Evolutionary conservation across 2,797 vertebrate genomes (phyloP).

Genomic region (Eremophila alpestris): DNA sequence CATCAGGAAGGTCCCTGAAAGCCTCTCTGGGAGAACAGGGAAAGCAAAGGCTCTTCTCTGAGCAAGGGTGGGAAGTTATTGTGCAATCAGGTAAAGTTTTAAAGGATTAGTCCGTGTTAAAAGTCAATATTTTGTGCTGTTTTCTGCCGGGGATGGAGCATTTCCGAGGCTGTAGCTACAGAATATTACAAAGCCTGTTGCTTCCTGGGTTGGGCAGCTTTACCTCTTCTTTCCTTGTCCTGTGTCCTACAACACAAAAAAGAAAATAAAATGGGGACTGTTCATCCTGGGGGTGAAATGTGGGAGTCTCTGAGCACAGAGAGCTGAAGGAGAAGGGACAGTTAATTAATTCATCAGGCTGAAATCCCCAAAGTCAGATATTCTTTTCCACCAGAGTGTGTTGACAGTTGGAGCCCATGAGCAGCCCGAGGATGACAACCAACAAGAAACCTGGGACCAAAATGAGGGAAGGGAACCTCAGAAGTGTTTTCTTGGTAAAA

Average conservation of each 20-base stretch:
- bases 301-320: background rate
- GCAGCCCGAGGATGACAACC: background rate
- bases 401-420: background rate
- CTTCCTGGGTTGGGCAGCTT: background rate
- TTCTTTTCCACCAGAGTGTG: background rate
- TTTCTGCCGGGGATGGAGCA: background rate
- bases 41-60: background rate
- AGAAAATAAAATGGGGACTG: background rate
- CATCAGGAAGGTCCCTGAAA: background rate
- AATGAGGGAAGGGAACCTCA: background rate
- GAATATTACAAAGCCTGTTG: accelerated
- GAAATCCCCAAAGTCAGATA: background rate
- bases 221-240: background rate
- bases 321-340: background rate
- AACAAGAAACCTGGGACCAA: background rate
- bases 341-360: background rate
- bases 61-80: background rate
- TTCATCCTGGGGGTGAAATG: background rate
- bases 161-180: background rate
- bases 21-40: background rate
- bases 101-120: background rate
- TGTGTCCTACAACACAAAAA: background rate
- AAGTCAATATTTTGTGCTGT: background rate
- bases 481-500: background rate
- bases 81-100: background rate